These are phyloP conservation scores for Drepana falcataria DNA, from an alignment of 2,888 invertebrate genomes.

Conservation along the genomic window DNA sequence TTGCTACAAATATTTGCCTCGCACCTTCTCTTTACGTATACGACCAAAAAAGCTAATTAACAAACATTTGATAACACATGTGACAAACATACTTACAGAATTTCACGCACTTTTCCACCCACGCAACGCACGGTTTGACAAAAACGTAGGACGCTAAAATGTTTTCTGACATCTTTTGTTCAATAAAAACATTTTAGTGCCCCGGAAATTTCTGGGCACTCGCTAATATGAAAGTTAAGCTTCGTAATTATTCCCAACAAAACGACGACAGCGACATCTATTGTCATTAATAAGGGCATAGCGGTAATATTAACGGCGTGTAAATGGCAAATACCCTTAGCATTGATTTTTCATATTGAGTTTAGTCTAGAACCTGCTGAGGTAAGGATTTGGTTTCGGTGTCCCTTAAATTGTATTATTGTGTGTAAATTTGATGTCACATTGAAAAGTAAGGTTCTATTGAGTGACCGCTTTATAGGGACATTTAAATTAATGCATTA, in stretches of 20 bases:
- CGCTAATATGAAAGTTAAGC: not conserved
- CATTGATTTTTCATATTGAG: not conserved
- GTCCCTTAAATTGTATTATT: too few relatives aligned
- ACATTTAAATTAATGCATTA: too few relatives aligned
- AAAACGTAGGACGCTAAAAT: not conserved
- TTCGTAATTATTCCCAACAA: not conserved
- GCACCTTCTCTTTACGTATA: not conserved
- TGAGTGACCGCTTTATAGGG: too few relatives aligned
- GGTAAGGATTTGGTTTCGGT: too few relatives aligned
- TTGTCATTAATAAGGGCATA: not conserved
- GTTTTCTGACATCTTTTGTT: not conserved
- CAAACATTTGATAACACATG: conserved; percentile 1
- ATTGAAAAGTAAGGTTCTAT: too few relatives aligned
- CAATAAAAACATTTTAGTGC: not conserved
- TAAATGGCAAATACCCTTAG: not conserved
- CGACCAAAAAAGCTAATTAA: not conserved
- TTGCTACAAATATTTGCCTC: not conserved
- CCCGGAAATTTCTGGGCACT: not conserved
- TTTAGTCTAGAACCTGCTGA: too few relatives aligned
- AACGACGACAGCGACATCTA: not conserved
- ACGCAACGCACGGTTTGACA: not conserved
- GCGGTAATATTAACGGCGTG: not conserved
- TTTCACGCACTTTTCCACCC: not conserved
- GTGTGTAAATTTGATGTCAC: too few relatives aligned
- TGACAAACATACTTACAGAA: not conserved